Percentiles rank a stretch among this genome's conserved stretches.
Evolutionary conservation across 2,113 vertebrate genomes (phyloP).

Genomic region (Nothocercus julius): DNA sequence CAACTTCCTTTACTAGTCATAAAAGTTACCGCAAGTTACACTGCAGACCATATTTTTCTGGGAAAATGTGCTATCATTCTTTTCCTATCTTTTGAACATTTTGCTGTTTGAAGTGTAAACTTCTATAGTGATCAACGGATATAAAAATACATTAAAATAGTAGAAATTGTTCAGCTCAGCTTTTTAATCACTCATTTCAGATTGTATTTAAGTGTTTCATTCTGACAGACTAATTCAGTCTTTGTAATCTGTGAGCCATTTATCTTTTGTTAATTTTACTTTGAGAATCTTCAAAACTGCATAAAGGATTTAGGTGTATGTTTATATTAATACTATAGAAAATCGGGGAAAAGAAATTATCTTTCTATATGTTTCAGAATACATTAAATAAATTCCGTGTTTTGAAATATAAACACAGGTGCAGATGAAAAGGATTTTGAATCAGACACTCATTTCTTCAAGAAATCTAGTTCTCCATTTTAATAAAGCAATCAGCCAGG

Average conservation of each 20-base stretch:
- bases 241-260: neutral
- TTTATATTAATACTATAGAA: neutral
- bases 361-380: neutral
- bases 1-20: neutral
- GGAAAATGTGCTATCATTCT: neutral
- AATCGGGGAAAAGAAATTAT: neutral
- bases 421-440: neutral
- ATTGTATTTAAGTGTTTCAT: neutral
- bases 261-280: neutral
- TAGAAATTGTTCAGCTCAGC: neutral
- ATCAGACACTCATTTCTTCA: neutral
- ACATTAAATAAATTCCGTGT: neutral
- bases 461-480: neutral
- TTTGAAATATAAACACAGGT: neutral
- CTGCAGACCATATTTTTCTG: neutral
- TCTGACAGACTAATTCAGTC: neutral
- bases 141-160: neutral
- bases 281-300: neutral
- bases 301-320: neutral
- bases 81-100: neutral
- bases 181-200: neutral
- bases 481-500: neutral
- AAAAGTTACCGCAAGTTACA: neutral
- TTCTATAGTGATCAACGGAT: neutral
- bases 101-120: neutral